A percentile compares a stretch with the other conserved stretches of the same genome.
phyloP scores from a whole-genome alignment of 92 coral and sea anemone species.

The Phenganax marumi region DNA sequence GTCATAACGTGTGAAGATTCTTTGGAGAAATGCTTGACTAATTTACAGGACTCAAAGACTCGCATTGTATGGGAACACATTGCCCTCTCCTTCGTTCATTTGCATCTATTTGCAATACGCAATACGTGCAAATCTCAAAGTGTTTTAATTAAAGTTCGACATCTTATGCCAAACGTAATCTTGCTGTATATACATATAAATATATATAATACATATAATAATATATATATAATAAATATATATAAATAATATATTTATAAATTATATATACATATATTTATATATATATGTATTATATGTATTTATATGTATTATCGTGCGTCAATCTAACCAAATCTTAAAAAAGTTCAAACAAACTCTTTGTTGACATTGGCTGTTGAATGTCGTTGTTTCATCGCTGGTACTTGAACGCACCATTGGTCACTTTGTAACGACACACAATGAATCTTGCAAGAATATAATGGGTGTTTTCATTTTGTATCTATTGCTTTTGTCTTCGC shows the following conservation, averaged over 20 bases:
- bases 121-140: background rate
- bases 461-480: conserved; percentile 5
- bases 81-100: background rate
- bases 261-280: too few species aligned
- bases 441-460: conserved; percentile 7
- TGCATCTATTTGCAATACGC: background rate
- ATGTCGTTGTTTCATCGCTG: conserved; percentile 14
- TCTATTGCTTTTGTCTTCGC: conserved; percentile 14
- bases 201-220: too few species aligned
- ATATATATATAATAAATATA: too few species aligned
- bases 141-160: background rate
- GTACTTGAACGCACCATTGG: conserved; percentile 19
- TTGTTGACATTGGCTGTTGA: conserved; percentile 7
- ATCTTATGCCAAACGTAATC: background rate
- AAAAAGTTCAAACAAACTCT: background rate
- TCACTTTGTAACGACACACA: conserved; percentile 16
- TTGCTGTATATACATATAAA: background rate
- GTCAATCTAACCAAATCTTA: background rate
- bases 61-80: conserved; percentile 7
- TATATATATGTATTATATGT: too few species aligned
- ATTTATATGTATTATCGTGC: background rate
- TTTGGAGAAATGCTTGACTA: conserved; percentile 2
- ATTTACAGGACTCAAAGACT: conserved; percentile 9
- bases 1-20: conserved; percentile 20
- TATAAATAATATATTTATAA: too few species aligned